Base-by-base conservation (phyloP, 2,797 vertebrate genomes). In the Pachyuromys duprasi region DNA sequence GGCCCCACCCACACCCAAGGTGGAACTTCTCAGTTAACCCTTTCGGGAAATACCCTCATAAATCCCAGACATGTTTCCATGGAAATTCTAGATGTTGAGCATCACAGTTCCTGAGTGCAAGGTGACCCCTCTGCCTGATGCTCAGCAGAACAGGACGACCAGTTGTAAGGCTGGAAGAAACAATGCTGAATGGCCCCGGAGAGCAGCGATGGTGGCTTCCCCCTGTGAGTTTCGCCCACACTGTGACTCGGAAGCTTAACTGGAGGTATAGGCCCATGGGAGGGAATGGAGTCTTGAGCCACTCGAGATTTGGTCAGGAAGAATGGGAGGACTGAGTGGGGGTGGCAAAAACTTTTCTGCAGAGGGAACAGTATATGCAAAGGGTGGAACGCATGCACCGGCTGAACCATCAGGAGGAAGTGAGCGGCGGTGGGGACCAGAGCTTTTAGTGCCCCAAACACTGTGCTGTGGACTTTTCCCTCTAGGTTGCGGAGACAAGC, bases 41-140 rank as follows among this genome's bases (percentile, higher is more conserved):
- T 55, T 55, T 39, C 49, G 72, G 67, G 67, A 72, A 72, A 86
- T 72, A 57, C n/a, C 67, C 67, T 86, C 49, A 57, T 57, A 86
- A 72, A 72, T 70, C 7, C 67, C 84, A 39, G 67, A 15, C 24
- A 39, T 57, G 84, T 39, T 86, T 86, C 67, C 84, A 86, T 86
- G 67, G 84, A 39, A 72, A 87, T 72, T 72, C 53, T 31, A 72
- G 69, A 31, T 87, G 28, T 18, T 8, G 39, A 42, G 49, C 15
- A 13, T 57, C 53, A 87, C 49, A 72, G 53, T n/a, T 20, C 45
- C n/a, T 45, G 53, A 36, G 76, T 31, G 33, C 42, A 17, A 26
- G 39, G 53, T 42, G 49, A n/a, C 20, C 24, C 8, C 60, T 53
- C 72, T 20, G 2, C 53, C 69, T 88, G 69, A 18, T 14, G 75